Evolutionary conservation across 2,797 vertebrate genomes (phyloP).

Genomic region (Pipistrellus pipistrellus): DNA sequence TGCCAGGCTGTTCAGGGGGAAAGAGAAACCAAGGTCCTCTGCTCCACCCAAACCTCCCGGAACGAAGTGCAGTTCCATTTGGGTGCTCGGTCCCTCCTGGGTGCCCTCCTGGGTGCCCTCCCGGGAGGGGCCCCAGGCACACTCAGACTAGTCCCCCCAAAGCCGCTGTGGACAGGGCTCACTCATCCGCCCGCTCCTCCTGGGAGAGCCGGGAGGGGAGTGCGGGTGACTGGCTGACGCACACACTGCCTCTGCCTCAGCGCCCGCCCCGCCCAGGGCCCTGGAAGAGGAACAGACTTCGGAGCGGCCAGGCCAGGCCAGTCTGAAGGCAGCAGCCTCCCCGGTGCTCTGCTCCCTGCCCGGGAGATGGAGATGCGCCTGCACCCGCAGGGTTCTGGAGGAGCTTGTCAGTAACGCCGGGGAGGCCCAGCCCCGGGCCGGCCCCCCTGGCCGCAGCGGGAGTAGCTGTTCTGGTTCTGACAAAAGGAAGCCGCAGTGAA

Average conservation of each 20-base stretch:
- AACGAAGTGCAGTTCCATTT: not conserved
- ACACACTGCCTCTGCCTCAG: not conserved
- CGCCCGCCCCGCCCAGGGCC: fast-evolving
- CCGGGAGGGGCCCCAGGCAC: not conserved
- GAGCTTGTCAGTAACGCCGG: not conserved
- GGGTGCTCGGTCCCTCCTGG: not conserved
- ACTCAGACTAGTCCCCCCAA: not conserved
- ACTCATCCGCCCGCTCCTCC: not conserved
- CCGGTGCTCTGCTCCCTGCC: not conserved
- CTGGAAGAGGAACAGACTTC: not conserved
- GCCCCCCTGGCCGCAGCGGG: too few relatives aligned
- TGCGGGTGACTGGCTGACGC: too few relatives aligned
- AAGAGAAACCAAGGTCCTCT: not conserved
- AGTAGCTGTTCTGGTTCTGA: not conserved
- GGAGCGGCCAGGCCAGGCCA: not conserved
- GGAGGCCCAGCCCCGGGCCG: not conserved
- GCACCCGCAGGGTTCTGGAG: not conserved
- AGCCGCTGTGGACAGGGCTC: not conserved
- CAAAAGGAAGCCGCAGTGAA: not conserved
- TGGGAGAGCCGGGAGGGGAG: not conserved
- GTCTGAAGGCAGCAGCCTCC: not conserved
- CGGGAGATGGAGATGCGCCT: not conserved
- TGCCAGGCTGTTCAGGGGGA: not conserved
- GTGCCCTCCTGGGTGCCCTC: not conserved
- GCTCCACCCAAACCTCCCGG: not conserved